These are phyloP conservation scores for Leptothorax acervorum DNA, from an alignment of 2,888 invertebrate genomes.

Conservation along the genomic window DNA sequence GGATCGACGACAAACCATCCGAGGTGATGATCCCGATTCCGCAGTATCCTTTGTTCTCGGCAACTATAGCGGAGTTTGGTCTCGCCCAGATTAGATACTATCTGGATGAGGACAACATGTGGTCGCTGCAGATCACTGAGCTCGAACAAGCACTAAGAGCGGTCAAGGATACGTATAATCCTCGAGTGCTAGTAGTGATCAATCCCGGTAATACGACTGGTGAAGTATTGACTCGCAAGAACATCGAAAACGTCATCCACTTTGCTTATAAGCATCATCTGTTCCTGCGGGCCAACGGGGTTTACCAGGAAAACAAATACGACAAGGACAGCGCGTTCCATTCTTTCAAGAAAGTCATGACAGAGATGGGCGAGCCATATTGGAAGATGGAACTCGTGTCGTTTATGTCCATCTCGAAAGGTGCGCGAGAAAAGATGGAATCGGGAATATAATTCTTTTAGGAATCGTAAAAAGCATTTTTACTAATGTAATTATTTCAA, in stretches of 20 bases:
- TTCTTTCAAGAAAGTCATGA: conserved; percentile 97
- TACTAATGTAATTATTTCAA: no score
- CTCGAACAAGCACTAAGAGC: conserved; percentile 91
- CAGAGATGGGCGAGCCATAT: conserved; percentile 97
- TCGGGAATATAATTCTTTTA: neutral
- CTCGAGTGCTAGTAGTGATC: conserved; percentile 96
- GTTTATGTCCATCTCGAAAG: conserved; percentile 99
- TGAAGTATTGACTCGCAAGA: conserved; percentile 94
- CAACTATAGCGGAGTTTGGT: no score
- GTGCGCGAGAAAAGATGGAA: conserved; percentile 80
- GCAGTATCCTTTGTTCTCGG: no score
- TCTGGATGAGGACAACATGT: conserved; percentile 94
- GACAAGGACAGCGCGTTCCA: conserved; percentile 94
- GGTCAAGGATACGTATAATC: conserved; percentile 88
- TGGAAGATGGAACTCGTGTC: conserved; percentile 94
- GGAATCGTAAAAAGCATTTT: neutral
- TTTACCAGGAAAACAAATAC: conserved; percentile 99
- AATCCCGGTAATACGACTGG: conserved; percentile 99
- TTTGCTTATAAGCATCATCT: conserved; percentile 96
- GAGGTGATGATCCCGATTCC: no score
- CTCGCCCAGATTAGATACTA: conserved; percentile 97
- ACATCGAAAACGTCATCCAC: conserved; percentile 96
- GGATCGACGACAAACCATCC: no score
- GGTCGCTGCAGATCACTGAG: conserved; percentile 94
- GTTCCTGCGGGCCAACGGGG: conserved; percentile 97